Evolutionary conservation across 2,113 vertebrate genomes (phyloP).

Genomic region (Patagioenas fasciata): DNA sequence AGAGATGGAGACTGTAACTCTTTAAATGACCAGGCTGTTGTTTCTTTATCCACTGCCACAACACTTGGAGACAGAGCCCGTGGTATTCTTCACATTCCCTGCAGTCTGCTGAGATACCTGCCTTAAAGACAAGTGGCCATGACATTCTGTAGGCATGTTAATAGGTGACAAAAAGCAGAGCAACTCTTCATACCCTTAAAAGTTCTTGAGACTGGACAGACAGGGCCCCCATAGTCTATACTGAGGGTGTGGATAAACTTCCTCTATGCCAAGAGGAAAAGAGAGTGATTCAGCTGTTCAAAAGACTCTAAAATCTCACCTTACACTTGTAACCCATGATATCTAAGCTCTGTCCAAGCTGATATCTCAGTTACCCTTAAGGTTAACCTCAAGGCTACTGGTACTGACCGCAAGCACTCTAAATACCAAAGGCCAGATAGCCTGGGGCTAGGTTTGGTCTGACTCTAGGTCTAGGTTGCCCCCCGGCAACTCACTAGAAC

Average conservation of each 20-base stretch:
- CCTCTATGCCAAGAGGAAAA: not conserved
- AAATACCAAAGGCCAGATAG: not conserved
- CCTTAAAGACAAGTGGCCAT: not conserved
- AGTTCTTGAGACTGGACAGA: not conserved
- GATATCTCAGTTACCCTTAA: not conserved
- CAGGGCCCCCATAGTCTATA: not conserved
- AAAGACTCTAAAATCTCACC: not conserved
- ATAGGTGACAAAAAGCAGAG: not conserved
- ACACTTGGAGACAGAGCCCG: not conserved
- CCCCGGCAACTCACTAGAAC: not conserved
- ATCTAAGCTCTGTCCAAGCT: not conserved
- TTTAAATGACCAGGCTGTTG: not conserved
- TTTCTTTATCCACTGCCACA: not conserved
- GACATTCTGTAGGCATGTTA: not conserved
- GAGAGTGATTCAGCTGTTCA: not conserved
- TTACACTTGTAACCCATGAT: not conserved
- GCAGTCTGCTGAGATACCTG: not conserved
- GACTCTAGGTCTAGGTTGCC: not conserved
- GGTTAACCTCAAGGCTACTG: not conserved
- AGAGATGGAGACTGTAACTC: not conserved
- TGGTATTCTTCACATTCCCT: not conserved
- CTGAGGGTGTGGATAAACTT: not conserved
- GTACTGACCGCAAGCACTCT: not conserved
- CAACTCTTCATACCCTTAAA: not conserved
- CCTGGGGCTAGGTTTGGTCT: not conserved